Conservation (phyloP, 2,888 invertebrate species). For the Metacarcinus magister region DNA sequence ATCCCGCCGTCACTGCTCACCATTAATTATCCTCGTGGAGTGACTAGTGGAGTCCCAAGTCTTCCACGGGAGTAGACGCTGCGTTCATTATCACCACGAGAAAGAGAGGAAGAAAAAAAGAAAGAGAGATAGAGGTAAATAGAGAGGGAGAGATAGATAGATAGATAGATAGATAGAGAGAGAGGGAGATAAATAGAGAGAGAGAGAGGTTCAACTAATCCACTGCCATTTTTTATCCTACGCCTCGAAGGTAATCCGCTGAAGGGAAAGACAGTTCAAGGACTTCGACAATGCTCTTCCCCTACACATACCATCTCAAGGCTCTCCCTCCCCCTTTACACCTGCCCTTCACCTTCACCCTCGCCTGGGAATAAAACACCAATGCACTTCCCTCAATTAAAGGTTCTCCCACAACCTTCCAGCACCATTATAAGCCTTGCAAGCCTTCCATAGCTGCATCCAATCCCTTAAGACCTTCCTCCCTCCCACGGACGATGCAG, state of each 20-base stretch:
- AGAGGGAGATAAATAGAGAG: not conserved
- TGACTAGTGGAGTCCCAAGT: not conserved
- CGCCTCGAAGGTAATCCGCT: not conserved
- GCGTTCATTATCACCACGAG: not conserved
- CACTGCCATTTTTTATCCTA: not conserved
- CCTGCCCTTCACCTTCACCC: no score
- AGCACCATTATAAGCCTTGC: no score
- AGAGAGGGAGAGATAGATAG: conserved; percentile 17
- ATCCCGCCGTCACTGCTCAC: not conserved
- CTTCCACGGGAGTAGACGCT: no score
- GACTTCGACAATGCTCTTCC: not conserved
- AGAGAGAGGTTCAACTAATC: not conserved
- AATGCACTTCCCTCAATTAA: no score
- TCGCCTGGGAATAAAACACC: no score
- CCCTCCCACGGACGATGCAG: no score
- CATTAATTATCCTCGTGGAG: no score
- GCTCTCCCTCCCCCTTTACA: not conserved
- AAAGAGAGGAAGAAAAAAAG: not conserved
- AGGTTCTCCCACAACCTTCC: no score
- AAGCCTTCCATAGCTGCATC: no score
- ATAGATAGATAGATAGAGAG: conserved; percentile 31
- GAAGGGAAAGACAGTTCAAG: not conserved
- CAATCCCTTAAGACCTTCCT: no score
- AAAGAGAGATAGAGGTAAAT: no score
- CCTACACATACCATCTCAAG: not conserved